Evolutionary conservation across 2,113 vertebrate species (phyloP).

Genomic region (Marcusenius ussheri): DNA sequence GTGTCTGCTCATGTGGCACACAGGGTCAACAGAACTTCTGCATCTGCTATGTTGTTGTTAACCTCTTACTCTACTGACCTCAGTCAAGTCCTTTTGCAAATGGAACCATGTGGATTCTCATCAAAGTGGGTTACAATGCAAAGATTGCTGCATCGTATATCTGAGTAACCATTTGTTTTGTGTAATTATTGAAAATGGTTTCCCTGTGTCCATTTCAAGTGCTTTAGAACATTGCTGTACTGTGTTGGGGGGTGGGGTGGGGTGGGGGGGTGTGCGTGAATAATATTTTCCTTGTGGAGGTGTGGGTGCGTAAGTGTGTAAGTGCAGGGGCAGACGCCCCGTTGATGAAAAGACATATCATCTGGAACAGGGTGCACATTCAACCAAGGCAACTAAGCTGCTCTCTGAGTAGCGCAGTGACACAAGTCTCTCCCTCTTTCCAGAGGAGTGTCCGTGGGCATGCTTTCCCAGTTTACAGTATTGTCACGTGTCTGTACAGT

Average conservation of each 20-base stretch:
- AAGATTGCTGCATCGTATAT: neutral
- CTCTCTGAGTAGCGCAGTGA: neutral
- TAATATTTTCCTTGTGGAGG: neutral
- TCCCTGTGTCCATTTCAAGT: constrained; percentile 8
- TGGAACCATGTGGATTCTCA: neutral
- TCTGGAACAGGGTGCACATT: constrained; percentile 22
- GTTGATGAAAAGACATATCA: constrained; percentile 19
- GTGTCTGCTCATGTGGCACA: neutral
- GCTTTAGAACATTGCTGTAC: neutral
- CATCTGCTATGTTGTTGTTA: neutral
- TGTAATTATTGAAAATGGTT: neutral
- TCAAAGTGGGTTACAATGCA: neutral
- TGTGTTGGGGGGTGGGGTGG: neutral
- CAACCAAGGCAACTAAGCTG: neutral
- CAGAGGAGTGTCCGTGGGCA: neutral
- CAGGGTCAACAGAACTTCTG: neutral
- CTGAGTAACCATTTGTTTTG: neutral
- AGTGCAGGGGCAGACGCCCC: neutral
- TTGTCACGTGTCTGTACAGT: neutral
- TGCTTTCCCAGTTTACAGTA: constrained; percentile 19
- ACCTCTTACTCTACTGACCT: constrained; percentile 2
- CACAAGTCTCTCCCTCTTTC: neutral
- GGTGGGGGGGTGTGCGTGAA: neutral
- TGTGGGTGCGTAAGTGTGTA: neutral
- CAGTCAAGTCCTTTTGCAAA: constrained; percentile 2